Evolutionary conservation across 2,797 vertebrate species (phyloP).

Genomic region (Phataginus tricuspis): DNA sequence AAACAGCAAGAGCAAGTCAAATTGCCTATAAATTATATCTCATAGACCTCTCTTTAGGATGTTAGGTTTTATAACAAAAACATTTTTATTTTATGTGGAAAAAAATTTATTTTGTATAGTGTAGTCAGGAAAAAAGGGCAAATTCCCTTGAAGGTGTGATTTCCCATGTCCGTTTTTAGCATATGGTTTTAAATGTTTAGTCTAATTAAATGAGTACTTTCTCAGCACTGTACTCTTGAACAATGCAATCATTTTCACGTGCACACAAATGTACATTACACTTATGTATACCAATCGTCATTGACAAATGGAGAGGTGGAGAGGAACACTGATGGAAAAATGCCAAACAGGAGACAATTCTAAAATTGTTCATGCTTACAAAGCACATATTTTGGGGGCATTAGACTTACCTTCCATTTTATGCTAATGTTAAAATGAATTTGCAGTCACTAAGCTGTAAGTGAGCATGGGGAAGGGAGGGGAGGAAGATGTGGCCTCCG

Average conservation of each 20-base stretch:
- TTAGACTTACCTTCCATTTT: neutral
- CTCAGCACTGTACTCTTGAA: neutral
- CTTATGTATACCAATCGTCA: rapidly evolving
- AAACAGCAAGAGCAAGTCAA: neutral
- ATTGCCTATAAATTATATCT: neutral
- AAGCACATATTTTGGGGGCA: neutral
- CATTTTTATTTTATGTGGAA: neutral
- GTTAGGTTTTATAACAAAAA: neutral
- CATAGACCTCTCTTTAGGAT: no score
- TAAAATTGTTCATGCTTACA: neutral
- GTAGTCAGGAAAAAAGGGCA: neutral
- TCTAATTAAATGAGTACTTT: neutral
- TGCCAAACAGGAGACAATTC: neutral
- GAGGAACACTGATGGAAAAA: neutral
- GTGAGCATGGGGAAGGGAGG: neutral
- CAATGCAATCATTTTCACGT: neutral
- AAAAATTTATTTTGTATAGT: no score
- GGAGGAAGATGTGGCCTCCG: neutral
- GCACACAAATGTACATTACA: neutral
- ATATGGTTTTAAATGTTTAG: neutral
- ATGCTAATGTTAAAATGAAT: neutral
- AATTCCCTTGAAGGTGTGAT: neutral
- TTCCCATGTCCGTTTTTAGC: neutral
- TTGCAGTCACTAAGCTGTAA: neutral
- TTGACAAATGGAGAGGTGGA: neutral